Evolutionary conservation across 1,140 invertebrate genomes (phyloP).

Genomic region (Brachionus manjavacas): DNA sequence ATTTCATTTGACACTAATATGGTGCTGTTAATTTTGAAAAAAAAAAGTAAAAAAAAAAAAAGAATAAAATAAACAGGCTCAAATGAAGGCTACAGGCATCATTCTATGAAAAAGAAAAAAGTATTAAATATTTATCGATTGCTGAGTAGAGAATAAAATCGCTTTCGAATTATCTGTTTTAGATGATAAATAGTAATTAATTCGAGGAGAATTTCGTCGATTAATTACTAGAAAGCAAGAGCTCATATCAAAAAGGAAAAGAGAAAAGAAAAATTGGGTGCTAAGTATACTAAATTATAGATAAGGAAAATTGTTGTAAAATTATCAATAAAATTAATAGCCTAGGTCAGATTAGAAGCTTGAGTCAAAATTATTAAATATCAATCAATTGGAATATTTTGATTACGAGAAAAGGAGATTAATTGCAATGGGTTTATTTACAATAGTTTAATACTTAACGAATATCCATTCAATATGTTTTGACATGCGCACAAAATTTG

Average conservation of each 20-base stretch:
- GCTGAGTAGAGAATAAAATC: neutral
- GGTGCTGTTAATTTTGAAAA: too few species aligned
- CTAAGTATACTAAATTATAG: neutral
- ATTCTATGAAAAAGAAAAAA: too few species aligned
- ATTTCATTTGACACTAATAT: too few species aligned
- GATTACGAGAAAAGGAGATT: conserved; percentile 9
- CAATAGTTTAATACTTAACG: neutral
- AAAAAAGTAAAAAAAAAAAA: too few species aligned
- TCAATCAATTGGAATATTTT: conserved; percentile 20
- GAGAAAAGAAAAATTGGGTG: neutral
- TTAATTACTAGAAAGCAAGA: neutral
- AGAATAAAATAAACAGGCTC: too few species aligned
- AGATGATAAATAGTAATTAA: neutral
- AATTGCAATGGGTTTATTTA: conserved; percentile 13
- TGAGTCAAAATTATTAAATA: neutral
- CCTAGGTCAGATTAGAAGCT: neutral
- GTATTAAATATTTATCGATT: neutral
- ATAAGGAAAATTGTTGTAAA: neutral
- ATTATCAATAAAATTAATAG: neutral
- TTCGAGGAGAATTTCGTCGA: neutral
- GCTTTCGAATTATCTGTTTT: neutral
- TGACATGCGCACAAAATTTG: conserved; percentile 25
- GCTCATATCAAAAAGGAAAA: neutral
- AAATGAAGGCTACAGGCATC: too few species aligned
- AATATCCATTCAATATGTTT: neutral